A percentile compares a stretch with the other conserved stretches of the same genome.
phyloP scores from a whole-genome alignment of 2,113 vertebrate species.

The Eidolon helvum region DNA sequence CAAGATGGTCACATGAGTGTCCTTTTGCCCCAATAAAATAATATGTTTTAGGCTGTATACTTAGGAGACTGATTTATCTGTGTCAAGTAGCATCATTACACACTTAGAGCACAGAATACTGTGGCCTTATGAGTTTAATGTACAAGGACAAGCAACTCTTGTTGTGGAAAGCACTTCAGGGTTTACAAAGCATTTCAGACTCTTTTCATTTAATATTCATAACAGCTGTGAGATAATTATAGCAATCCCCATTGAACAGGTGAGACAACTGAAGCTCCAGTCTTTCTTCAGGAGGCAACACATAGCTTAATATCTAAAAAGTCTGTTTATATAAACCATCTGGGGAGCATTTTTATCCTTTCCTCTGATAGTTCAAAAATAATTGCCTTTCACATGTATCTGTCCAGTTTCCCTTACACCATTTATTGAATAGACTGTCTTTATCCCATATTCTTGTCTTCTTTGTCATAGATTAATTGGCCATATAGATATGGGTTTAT shows the following conservation, averaged over 20 bases:
- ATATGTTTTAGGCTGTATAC: not conserved
- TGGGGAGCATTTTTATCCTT: not conserved
- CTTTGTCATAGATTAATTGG: not conserved
- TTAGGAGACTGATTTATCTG: not conserved
- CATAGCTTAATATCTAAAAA: not conserved
- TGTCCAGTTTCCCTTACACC: not conserved
- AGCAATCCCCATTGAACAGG: not conserved
- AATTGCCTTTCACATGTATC: not conserved
- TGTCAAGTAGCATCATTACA: not conserved
- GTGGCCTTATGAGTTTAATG: accelerated
- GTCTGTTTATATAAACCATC: not conserved
- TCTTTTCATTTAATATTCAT: not conserved
- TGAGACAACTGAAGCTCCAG: not conserved
- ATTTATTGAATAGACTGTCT: not conserved
- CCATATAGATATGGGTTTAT: not conserved
- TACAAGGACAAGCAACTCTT: not conserved
- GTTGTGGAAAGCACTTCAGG: not conserved
- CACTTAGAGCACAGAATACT: not conserved
- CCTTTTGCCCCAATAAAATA: not conserved
- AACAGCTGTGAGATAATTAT: not conserved
- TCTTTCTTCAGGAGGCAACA: not conserved
- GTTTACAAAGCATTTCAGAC: not conserved
- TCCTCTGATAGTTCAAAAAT: not conserved
- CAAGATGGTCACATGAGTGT: not conserved
- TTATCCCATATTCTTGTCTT: not conserved